Evolutionary conservation across 2,797 vertebrate species (phyloP).

Genomic region (Urophycis tenuis): DNA sequence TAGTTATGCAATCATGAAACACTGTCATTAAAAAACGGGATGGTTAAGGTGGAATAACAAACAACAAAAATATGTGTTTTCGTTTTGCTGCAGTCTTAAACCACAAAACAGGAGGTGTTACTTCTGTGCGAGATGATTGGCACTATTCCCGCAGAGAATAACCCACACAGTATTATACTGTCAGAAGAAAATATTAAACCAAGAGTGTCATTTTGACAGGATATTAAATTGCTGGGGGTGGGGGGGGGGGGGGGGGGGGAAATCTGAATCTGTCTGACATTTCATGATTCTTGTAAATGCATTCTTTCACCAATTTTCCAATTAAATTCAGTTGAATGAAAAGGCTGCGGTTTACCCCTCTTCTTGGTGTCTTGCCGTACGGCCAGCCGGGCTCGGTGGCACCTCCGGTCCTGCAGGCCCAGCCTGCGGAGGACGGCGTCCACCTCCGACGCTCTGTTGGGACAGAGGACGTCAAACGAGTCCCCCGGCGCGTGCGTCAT

Average conservation of each 20-base stretch:
- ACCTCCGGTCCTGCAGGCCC: conserved; percentile 67
- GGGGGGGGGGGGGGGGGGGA: background rate
- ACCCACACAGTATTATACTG: background rate
- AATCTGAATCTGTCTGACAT: background rate
- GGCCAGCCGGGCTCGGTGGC: conserved; percentile 57
- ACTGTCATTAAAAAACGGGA: background rate
- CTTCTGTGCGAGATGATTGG: background rate
- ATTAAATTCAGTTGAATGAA: background rate
- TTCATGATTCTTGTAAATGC: background rate
- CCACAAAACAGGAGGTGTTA: background rate
- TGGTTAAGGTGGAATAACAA: background rate
- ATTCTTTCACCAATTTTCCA: background rate
- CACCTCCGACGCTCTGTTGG: conserved; percentile 79
- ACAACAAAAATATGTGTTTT: background rate
- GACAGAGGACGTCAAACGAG: conserved; percentile 82
- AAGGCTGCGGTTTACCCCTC: conserved; percentile 71
- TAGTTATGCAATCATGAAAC: background rate
- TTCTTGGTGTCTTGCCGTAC: conserved; percentile 77
- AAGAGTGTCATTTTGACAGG: background rate
- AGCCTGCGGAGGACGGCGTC: conserved; percentile 71
- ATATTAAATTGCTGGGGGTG: background rate
- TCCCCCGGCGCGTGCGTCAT: conserved; percentile 84
- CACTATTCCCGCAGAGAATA: background rate
- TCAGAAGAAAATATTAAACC: background rate
- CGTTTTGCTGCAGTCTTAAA: background rate